Base-by-base conservation (phyloP, 2,797 vertebrate species). In the Sebastes taczanowskii region DNA sequence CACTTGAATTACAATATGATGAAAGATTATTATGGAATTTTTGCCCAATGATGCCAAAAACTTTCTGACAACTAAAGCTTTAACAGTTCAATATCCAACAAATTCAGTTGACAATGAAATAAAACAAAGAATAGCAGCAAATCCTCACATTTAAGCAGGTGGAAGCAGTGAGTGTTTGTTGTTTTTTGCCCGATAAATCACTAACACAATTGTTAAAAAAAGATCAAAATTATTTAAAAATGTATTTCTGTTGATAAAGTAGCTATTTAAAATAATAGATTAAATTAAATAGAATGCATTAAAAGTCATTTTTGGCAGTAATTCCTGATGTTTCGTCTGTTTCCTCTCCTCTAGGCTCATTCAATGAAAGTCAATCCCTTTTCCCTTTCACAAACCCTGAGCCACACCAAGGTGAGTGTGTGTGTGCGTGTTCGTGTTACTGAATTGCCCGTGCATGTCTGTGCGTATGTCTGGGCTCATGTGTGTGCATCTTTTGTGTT, bases 331-430 rank as follows among this genome's bases (percentile, higher is more conserved):
- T 30, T 3, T 69, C 9, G 16, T 69, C 35, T 74, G 59, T 75
- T 75, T 85, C 68, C 4, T 88, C 52, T 94, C 81, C 61, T 83
- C 11, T 79, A 97, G 97, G 95, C 96, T 94, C 97, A 96, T 85
- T 95, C 96, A 86, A 97, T 95, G 95, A 98, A 98, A 93, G 92
- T 95, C 90, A 95, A 95, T 81, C 96, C 95, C 1, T 97, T 97
- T 88, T 93, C 97, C 27, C 91, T 97, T 60, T 97, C 97, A 77
- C 96, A 96, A 72, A 94, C 92, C 71, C 94, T 96, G 87, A 94
- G 94, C 89, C 93, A 93, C 95, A 94, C 90, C 90, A 97, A 97
- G 95, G 97, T 97, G 91, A 94, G 94, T 71, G 67, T 30, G 38
- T 70, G n/a, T 81, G 68, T n/a, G 35, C 67, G 27, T 74, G 23